A percentile compares a stretch with the other conserved stretches of the same genome.
phyloP scores from a whole-genome alignment of 1,140 invertebrate species.

The Zaprionus ghesquierei region DNA sequence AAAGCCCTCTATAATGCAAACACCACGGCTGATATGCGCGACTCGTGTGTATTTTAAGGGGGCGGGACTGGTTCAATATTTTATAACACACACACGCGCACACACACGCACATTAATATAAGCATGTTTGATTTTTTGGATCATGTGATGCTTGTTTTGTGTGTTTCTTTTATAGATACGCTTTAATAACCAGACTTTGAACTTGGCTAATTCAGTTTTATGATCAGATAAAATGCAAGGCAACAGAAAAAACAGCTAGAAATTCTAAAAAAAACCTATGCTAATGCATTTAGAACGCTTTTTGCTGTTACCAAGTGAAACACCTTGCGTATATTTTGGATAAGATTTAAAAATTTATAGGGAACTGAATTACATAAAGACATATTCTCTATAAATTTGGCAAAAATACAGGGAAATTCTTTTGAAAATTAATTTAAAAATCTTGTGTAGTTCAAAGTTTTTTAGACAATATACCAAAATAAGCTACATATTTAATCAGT shows the following conservation, averaged over 20 bases:
- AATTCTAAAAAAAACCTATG: neutral
- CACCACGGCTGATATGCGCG: neutral
- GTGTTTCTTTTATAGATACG: slow-evolving; percentile 25
- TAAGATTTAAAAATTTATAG: too few relatives aligned
- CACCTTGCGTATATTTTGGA: neutral
- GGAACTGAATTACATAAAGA: too few relatives aligned
- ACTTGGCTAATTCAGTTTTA: slow-evolving; percentile 41
- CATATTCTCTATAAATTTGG: too few relatives aligned
- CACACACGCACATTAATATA: neutral
- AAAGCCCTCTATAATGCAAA: neutral
- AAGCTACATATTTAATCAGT: neutral
- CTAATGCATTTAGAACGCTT: neutral
- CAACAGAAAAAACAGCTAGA: neutral
- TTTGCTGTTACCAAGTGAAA: neutral
- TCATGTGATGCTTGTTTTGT: slow-evolving; percentile 61
- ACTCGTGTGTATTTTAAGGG: slow-evolving; percentile 22
- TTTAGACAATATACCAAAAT: too few relatives aligned
- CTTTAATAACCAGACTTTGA: slow-evolving; percentile 65
- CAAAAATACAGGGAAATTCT: too few relatives aligned
- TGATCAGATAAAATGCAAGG: slow-evolving; percentile 60
- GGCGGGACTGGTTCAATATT: slow-evolving; percentile 45
- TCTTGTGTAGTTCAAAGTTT: too few relatives aligned
- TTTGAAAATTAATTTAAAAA: neutral
- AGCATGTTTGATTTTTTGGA: slow-evolving; percentile 34
- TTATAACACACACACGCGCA: neutral